Evolutionary conservation across 2,797 vertebrate genomes (phyloP), one percentile per base, ranked within the genome.

Genomic region (Vireo griseus): DNA sequence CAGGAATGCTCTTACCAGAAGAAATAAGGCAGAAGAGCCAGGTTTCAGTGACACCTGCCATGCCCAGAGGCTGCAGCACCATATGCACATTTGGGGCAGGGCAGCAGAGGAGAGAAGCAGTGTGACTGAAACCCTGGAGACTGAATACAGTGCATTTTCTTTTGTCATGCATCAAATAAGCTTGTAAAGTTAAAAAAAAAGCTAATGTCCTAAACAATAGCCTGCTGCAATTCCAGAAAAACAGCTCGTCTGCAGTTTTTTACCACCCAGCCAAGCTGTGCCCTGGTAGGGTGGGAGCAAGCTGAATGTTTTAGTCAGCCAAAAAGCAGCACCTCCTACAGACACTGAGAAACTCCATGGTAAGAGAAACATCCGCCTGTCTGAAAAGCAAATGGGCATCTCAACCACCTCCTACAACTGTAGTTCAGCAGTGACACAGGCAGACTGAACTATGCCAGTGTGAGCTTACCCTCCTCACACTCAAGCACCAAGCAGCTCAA

Each of bases 211-310:
- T 73, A 68, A 95, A 96, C 91, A 96, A 96, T 91, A 83, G 94
- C 76, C 92, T 55, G 88, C 92, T 96, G 79, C 95, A 91, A 90
- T 94, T 96, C 89, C 94, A 96, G 89, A 96, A 94, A 95, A 95
- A 92, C 92, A 66, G 92, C 92, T 92, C 0, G 44, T 94, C 89
- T 91, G 92, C 95, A 90, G 76, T 95, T 96, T 35, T 95, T 91
- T 68, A 91, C 87, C 44, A 7, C 85, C 69, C 85, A 77, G 82
- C 55, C 85, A 88, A 84, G 48, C 88, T 95, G 88, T 87, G 35
- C 45, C 58, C 92, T 7, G 8, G 66, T 91, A 59, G 91, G 96
- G 44, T 95, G 86, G 84, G 84, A 89, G 87, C 86, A 83, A 62
- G 58, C 85, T 71, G 73, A 94, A 93, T 73, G 61, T 80, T 95